Evolutionary conservation across 2,113 vertebrate species (phyloP).

Genomic region (Melanotaenia duboulayi): DNA sequence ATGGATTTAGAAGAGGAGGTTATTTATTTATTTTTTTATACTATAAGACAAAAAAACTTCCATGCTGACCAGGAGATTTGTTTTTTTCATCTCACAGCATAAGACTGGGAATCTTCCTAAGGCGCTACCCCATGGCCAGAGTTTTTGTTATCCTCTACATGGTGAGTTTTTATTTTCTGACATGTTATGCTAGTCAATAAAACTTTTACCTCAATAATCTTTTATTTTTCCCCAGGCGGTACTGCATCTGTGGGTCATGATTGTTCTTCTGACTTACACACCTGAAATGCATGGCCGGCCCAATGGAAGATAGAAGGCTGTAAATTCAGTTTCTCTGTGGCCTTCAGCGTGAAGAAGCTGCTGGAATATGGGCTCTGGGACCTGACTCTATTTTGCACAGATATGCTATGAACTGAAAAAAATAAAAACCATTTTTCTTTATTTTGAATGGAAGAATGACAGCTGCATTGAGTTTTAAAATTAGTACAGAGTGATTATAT

Average conservation of each 20-base stretch:
- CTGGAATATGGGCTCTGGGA: constrained; percentile 60
- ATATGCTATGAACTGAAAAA: constrained; percentile 51
- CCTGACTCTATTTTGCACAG: constrained; percentile 75
- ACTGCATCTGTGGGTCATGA: constrained; percentile 98
- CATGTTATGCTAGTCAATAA: background rate
- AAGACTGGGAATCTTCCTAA: constrained; percentile 95
- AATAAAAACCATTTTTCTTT: constrained; percentile 36
- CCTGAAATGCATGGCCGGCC: constrained; percentile 94
- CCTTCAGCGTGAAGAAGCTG: constrained; percentile 63
- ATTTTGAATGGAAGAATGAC: constrained; percentile 28
- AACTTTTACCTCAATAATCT: background rate
- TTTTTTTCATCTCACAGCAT: constrained; percentile 82
- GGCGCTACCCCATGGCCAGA: constrained; percentile 94
- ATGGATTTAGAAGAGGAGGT: too few species aligned
- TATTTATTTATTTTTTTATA: background rate
- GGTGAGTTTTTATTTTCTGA: constrained; percentile 81
- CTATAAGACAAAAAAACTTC: background rate
- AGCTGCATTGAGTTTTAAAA: constrained; percentile 38
- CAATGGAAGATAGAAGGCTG: constrained; percentile 79
- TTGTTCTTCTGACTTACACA: constrained; percentile 95
- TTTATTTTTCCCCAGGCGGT: constrained; percentile 82
- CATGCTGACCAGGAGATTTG: background rate
- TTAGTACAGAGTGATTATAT: constrained; percentile 39
- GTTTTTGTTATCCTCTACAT: constrained; percentile 98
- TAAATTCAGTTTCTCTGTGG: constrained; percentile 18